A percentile compares a stretch with the other conserved stretches of the same genome.
Evolutionary conservation across 2,888 invertebrate genomes (phyloP).

Genomic region (Bembecia ichneumoniformis): DNA sequence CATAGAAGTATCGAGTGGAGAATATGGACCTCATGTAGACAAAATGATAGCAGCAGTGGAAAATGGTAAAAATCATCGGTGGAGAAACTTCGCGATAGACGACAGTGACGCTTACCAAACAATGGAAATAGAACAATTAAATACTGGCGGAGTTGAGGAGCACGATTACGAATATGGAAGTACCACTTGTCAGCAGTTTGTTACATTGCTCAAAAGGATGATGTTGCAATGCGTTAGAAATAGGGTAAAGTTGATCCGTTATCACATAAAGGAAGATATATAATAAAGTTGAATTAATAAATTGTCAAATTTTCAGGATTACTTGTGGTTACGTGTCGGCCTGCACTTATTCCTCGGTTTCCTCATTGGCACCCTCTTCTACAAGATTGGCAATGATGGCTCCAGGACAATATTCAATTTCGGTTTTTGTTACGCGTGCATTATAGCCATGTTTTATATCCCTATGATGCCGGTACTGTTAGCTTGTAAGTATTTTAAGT

Average conservation of each 20-base stretch:
- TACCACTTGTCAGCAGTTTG: conserved; percentile 78
- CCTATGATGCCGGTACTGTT: conserved; percentile 87
- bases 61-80: conserved; percentile 74
- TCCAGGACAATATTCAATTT: conserved; percentile 88
- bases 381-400: conserved; percentile 83
- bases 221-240: conserved; percentile 82
- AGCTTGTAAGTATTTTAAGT: conserved; percentile 76
- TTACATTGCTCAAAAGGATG: conserved; percentile 78
- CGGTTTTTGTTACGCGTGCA: conserved; percentile 85
- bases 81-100: conserved; percentile 50
- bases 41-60: conserved; percentile 78
- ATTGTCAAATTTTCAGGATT: conserved; percentile 67
- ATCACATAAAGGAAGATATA: too few species aligned
- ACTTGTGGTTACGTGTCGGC: conserved; percentile 78
- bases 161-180: conserved; percentile 70
- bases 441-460: conserved; percentile 84
- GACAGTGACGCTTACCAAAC: conserved; percentile 22
- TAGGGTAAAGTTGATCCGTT: conserved; percentile 49
- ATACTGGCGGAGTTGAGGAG: conserved; percentile 53
- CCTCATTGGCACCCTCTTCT: conserved; percentile 79
- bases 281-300: background rate
- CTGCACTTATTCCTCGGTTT: conserved; percentile 79
- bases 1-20: conserved; percentile 85
- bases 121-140: conserved; percentile 54
- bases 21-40: conserved; percentile 81